phyloP scores from a whole-genome alignment of 2,113 vertebrate species.

The Sitta europaea region DNA sequence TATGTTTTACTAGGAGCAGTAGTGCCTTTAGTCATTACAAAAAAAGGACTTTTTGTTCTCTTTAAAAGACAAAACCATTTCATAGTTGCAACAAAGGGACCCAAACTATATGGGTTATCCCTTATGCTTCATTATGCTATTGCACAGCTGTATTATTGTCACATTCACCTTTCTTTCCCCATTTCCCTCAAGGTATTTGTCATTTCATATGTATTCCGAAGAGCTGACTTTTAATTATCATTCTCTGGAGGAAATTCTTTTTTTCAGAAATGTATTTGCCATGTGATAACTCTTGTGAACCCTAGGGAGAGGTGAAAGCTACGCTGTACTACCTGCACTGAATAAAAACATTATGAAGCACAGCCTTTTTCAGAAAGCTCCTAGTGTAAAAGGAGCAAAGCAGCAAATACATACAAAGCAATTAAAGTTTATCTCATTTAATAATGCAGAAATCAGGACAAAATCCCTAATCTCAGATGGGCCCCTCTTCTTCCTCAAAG shows the following conservation, averaged over 20 bases:
- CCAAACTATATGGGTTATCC: neutral
- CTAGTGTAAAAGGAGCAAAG: neutral
- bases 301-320: neutral
- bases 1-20: neutral
- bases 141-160: neutral
- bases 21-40: neutral
- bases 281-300: neutral
- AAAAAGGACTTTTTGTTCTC: neutral
- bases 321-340: accelerated
- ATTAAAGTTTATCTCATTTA: neutral
- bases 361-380: neutral
- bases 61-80: neutral
- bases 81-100: neutral
- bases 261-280: neutral
- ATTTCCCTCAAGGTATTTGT: neutral
- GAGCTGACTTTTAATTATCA: neutral
- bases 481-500: neutral
- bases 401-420: neutral
- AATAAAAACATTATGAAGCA: neutral
- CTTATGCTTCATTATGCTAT: neutral
- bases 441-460: neutral
- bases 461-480: neutral
- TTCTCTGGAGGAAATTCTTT: neutral
- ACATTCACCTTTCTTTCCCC: neutral
- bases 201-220: neutral